A percentile compares a stretch with the other conserved stretches of the same genome.
Evolutionary conservation across 2,797 vertebrate genomes (phyloP).

Genomic region (Hippocampus kuda): DNA sequence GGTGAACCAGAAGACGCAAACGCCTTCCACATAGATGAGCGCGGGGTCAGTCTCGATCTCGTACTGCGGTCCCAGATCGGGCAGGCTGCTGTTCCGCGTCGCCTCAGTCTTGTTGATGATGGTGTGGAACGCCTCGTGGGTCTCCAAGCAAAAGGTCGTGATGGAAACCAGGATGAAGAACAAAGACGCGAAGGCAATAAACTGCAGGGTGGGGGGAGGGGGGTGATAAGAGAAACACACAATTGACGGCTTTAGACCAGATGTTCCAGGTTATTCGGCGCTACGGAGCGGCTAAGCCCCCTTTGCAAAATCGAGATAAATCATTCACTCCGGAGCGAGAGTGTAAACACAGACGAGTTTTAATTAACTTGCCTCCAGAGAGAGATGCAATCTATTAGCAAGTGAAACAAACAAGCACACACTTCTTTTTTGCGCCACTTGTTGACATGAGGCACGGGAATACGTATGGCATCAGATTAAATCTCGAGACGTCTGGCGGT

Average conservation of each 20-base stretch:
- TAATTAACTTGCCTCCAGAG: constrained; percentile 44
- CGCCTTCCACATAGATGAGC: constrained; percentile 90
- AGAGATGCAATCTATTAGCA: constrained; percentile 42
- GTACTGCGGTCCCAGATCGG: constrained; percentile 74
- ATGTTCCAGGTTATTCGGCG: neutral
- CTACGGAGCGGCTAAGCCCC: neutral
- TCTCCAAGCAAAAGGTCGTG: constrained; percentile 98
- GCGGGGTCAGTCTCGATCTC: constrained; percentile 95
- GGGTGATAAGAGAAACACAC: constrained; percentile 31
- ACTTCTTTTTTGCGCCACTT: constrained; percentile 10
- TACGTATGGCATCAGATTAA: constrained; percentile 18
- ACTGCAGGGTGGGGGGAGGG: constrained; percentile 65
- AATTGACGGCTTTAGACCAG: constrained; percentile 1
- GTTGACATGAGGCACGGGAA: constrained; percentile 21
- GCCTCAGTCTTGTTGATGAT: constrained; percentile 92
- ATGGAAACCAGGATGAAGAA: constrained; percentile 99
- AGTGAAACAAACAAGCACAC: constrained; percentile 36
- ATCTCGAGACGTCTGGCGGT: constrained; percentile 5
- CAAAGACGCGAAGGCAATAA: constrained; percentile 92
- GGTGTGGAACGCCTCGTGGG: constrained; percentile 96
- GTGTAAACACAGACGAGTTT: constrained; percentile 23
- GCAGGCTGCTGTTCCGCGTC: constrained; percentile 66
- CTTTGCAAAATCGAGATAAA: constrained; percentile 6
- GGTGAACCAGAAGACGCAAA: constrained; percentile 97
- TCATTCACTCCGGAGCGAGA: constrained; percentile 19